phyloP scores from a whole-genome alignment of 2,113 vertebrate species.

The cattle (Bos taurus) region ARS-UCD2.0 NC_037333.1:66002501-66003000 shows the following conservation, averaged over 20 bases:
- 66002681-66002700: not conserved
- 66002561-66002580: not conserved
- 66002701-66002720: not conserved
- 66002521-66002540: not conserved
- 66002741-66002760: not conserved
- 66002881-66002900: not conserved
- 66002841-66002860: not conserved
- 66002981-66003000: not conserved
- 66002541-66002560: fast-evolving
- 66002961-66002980: not conserved
- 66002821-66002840: not conserved
- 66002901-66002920: not conserved
- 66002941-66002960: not conserved
- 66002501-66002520: not conserved
- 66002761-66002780: fast-evolving
- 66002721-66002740: not conserved
- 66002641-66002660: not conserved
- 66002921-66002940: not conserved
- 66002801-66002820: not conserved
- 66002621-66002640: not conserved
- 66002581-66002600: not conserved
- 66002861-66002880: not conserved
- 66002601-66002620: not conserved
- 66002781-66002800: not conserved
- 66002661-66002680: not conserved